These are phyloP conservation scores for Anarsia innoxiella DNA, from an alignment of 2,888 invertebrate species.

Conservation along the genomic window DNA sequence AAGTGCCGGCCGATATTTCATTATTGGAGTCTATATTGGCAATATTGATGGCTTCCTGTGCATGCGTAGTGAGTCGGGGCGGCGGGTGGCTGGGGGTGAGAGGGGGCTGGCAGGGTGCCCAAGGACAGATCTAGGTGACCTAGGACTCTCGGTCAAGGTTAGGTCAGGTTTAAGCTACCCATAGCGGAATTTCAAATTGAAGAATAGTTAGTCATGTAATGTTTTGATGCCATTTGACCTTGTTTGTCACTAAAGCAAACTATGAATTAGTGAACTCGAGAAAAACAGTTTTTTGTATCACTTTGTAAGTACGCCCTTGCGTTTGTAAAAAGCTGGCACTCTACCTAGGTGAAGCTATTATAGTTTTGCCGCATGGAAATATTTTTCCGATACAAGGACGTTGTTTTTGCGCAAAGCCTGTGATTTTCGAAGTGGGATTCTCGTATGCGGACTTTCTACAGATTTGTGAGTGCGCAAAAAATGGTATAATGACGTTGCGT, in stretches of 20 bases:
- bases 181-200: neutral
- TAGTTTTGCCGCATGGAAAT: slow-evolving; percentile 1
- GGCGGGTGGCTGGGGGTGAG: slow-evolving; percentile 14
- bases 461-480: slow-evolving; percentile 57
- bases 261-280: too few relatives aligned
- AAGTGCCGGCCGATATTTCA: slow-evolving; percentile 23
- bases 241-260: too few relatives aligned
- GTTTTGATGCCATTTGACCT: too few relatives aligned
- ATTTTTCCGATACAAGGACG: slow-evolving; percentile 9
- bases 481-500: slow-evolving; percentile 60
- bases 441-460: slow-evolving; percentile 60
- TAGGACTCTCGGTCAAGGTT: slow-evolving; percentile 60
- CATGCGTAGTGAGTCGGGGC: slow-evolving; percentile 22
- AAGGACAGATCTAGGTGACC: slow-evolving; percentile 58
- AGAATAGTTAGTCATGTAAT: too few relatives aligned
- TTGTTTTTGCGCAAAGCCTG: slow-evolving; percentile 8
- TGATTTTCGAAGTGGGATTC: neutral
- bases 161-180: slow-evolving; percentile 22
- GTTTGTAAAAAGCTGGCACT: slow-evolving; percentile 8
- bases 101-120: slow-evolving; percentile 51
- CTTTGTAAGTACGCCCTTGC: slow-evolving; percentile 10
- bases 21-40: slow-evolving; percentile 43
- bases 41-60: slow-evolving; percentile 50
- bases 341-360: too few relatives aligned
- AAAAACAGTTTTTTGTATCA: too few relatives aligned